Percentiles rank a stretch among this genome's conserved stretches.
Conservation (phyloP, 2,888 invertebrate genomes). For the Ommatoiulus sabulosus region DNA sequence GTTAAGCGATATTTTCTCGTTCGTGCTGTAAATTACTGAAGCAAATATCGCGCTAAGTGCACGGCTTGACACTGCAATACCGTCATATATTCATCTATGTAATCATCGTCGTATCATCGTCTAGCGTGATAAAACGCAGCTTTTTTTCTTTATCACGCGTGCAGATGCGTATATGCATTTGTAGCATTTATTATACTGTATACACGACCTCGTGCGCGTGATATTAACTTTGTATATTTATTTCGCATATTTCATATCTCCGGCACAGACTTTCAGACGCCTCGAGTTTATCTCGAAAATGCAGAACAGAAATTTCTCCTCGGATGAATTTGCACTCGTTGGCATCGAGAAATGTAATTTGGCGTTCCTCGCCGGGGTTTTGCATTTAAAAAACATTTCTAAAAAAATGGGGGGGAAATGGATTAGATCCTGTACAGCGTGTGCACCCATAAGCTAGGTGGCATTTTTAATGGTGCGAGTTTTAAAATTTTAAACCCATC, state of each 20-base stretch:
- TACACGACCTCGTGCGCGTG: neutral
- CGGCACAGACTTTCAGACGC: constrained; percentile 9
- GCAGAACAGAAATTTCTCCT: constrained; percentile 9
- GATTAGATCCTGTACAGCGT: neutral
- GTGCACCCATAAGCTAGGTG: neutral
- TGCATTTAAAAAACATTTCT: neutral
- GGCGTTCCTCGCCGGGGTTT: neutral
- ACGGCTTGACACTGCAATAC: neutral
- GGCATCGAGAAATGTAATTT: neutral
- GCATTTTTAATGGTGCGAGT: neutral
- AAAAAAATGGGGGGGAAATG: neutral
- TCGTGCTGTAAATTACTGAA: constrained; percentile 14
- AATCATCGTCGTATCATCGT: constrained; percentile 30
- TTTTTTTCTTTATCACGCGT: neutral
- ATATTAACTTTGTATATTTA: constrained; percentile 30
- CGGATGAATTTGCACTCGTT: neutral
- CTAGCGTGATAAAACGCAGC: neutral
- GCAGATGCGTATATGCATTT: constrained; percentile 40
- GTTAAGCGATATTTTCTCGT: neutral
- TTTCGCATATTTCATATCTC: constrained; percentile 26
- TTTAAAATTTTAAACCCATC: neutral
- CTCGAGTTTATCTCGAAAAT: constrained; percentile 28
- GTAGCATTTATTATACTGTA: constrained; percentile 14
- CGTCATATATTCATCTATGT: neutral
- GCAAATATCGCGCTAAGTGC: neutral